phyloP scores from a whole-genome alignment of 2,888 invertebrate genomes.

The Campoplex capitator region DNA sequence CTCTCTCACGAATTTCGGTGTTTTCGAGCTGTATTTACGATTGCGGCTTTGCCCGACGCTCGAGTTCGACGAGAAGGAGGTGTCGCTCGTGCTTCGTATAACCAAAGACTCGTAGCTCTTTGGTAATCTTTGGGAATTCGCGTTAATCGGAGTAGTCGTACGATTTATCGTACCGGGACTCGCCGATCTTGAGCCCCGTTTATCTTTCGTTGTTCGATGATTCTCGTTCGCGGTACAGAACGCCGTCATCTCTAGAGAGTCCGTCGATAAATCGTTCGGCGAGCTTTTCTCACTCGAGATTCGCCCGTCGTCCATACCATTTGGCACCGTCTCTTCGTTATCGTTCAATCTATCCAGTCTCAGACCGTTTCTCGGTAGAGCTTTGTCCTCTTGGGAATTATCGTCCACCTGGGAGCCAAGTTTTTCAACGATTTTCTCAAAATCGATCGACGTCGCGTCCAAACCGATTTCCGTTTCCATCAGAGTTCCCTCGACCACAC shows the following conservation, averaged over 20 bases:
- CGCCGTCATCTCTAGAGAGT: background rate
- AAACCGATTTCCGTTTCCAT: slow-evolving; percentile 69
- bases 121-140: slow-evolving; percentile 74
- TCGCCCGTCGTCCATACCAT: slow-evolving; percentile 22
- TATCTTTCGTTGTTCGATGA: slow-evolving; percentile 28
- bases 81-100: slow-evolving; percentile 42
- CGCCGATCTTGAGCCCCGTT: slow-evolving; percentile 63
- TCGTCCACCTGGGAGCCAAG: slow-evolving; percentile 29
- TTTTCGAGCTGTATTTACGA: slow-evolving; percentile 77
- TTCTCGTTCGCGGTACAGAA: background rate
- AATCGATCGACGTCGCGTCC: slow-evolving; percentile 64
- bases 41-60: slow-evolving; percentile 49
- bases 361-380: background rate
- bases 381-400: background rate
- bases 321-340: slow-evolving; percentile 51
- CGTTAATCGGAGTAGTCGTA: slow-evolving; percentile 70
- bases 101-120: slow-evolving; percentile 74
- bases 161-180: slow-evolving; percentile 71
- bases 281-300: slow-evolving; percentile 7
- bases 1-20: slow-evolving; percentile 78
- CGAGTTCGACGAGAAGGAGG: slow-evolving; percentile 26
- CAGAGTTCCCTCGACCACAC: slow-evolving; percentile 63
- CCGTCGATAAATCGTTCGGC: background rate
- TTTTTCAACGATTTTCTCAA: slow-evolving; percentile 64
- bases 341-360: slow-evolving; percentile 21